Evolutionary conservation across 2,797 vertebrate genomes (phyloP).

Genomic region (Clarias pachynema): DNA sequence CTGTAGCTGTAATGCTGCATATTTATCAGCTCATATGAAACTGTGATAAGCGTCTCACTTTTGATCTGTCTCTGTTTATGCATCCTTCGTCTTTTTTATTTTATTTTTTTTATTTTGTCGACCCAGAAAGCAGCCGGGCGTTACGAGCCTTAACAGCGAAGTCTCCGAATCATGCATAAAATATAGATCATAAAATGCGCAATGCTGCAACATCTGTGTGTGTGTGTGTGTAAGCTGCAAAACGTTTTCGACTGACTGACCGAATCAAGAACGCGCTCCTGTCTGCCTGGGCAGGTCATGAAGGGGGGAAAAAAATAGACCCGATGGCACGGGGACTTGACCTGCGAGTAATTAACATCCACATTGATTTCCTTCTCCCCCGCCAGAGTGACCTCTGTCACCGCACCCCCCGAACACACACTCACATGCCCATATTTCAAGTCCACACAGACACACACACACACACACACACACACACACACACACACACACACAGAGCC

Average conservation of each 20-base stretch:
- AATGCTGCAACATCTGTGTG: not conserved
- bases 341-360: slow-evolving; percentile 82
- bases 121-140: slow-evolving; percentile 53
- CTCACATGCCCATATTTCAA: slow-evolving; percentile 70
- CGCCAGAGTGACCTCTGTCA: slow-evolving; percentile 78
- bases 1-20: slow-evolving; percentile 34
- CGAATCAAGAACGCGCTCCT: not conserved
- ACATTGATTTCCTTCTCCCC: slow-evolving; percentile 83
- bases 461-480: not conserved
- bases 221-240: not conserved
- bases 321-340: slow-evolving; percentile 66
- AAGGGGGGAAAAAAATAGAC: slow-evolving; percentile 51
- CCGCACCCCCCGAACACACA: slow-evolving; percentile 70
- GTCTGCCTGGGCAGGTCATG: slow-evolving; percentile 50
- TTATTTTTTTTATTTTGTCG: slow-evolving; percentile 40
- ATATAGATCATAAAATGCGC: slow-evolving; percentile 40
- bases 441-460: slow-evolving; percentile 46
- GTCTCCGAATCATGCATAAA: slow-evolving; percentile 59
- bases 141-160: slow-evolving; percentile 50
- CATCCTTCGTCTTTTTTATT: slow-evolving; percentile 42
- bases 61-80: slow-evolving; percentile 33
- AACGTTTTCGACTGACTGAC: not conserved
- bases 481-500: slow-evolving; percentile 51
- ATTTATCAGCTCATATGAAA: slow-evolving; percentile 48
- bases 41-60: slow-evolving; percentile 46